Base-by-base conservation (phyloP, 2,113 vertebrate species). In the Centropus bengalensis region DNA sequence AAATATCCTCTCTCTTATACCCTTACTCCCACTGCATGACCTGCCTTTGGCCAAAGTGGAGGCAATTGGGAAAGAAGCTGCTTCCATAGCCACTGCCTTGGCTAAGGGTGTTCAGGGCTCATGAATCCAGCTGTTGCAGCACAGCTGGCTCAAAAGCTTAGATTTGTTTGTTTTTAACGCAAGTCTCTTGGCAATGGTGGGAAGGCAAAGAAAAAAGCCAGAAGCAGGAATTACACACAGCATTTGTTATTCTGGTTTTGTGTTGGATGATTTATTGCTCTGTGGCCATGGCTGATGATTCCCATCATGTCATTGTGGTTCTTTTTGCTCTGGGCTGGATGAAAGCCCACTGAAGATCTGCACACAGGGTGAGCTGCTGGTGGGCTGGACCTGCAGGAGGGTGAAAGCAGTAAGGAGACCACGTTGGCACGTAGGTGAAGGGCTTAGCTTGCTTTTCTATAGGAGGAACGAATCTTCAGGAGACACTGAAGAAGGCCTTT, bases 401-500 rank as follows among this genome's bases (percentile, higher is more conserved):
- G 16, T 19, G 49, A 44, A 30, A 38, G 55, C 51, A 67, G 36
- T 42, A 47, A 33, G 28, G 42, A 45, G 22, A 17, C 5, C 45
- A 22, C 1, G 0, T 4, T 11, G 58, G 33, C 32, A 10, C 15
- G 21, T 0, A 3, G 40, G 20, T 0, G 0, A 40, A 70, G 19
- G 40, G 32, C 56, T 70, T 51, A 45, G 40, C 24, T 36, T 62
- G 32, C 62, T 16, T n/a, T 45, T 26, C 54, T 21, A 7, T 13
- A 47, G 42, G 45, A 56, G 73, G 28, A 42, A 10, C 23, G 42
- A 33, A 58, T 8, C 18, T 19, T 8, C 67, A 70, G 28, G 40
- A 10, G 8, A 67, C 14, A 18, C 0, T 10, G 28, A 47, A 71
- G 40, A 59, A 21, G 44, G 45, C 28, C 4, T 4, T 1, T 66